Evolutionary conservation across 2,113 vertebrate species (phyloP).

Genomic region (Isurus oxyrinchus): DNA sequence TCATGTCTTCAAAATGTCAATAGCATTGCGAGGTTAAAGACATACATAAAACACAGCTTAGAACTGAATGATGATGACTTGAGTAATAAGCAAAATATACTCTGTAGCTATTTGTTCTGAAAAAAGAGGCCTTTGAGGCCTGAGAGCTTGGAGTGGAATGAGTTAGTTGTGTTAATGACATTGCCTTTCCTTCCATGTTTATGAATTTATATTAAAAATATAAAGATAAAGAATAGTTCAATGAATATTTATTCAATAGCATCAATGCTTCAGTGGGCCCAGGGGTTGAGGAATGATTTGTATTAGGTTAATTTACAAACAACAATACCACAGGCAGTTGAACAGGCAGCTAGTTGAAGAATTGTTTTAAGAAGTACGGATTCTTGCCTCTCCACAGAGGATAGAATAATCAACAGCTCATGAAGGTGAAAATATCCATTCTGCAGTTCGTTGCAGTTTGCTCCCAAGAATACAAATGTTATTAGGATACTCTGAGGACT

Average conservation of each 20-base stretch:
- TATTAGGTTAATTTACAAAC: not conserved
- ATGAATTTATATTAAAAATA: slow-evolving; percentile 33
- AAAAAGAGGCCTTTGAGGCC: not conserved
- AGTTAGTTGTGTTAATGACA: not conserved
- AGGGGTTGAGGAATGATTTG: not conserved
- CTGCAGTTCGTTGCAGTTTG: not conserved
- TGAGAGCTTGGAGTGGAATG: too few species aligned
- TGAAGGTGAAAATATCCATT: slow-evolving; percentile 32
- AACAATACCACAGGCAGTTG: not conserved
- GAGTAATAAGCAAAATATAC: not conserved
- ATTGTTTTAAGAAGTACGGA: not conserved
- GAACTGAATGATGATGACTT: not conserved
- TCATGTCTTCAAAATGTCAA: not conserved
- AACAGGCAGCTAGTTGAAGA: not conserved
- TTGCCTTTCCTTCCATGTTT: not conserved
- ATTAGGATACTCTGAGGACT: slow-evolving; percentile 23
- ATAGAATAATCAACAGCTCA: slow-evolving; percentile 20
- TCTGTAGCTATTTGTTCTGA: not conserved
- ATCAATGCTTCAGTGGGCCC: not conserved
- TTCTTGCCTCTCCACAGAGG: not conserved
- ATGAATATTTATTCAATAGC: slow-evolving; percentile 36
- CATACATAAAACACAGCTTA: not conserved
- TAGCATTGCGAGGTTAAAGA: not conserved
- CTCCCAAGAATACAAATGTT: slow-evolving; percentile 35
- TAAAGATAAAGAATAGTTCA: slow-evolving; percentile 15